Conservation (phyloP, 2,797 vertebrate species). For the Phrynocephalus forsythii region DNA sequence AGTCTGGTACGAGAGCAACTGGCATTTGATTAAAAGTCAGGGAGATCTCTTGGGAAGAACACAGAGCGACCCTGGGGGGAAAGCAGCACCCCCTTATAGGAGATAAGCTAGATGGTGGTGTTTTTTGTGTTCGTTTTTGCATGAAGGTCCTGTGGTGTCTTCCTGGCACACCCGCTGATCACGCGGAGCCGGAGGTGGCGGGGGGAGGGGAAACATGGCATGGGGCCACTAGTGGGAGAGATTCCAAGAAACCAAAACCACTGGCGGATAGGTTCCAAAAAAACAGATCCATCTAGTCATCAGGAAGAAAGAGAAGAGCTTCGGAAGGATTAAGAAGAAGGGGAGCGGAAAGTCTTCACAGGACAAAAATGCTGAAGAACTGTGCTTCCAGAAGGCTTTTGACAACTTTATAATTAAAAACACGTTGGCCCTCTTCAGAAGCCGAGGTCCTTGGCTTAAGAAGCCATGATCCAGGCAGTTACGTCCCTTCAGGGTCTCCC, state of each 20-base stretch:
- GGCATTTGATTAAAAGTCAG: neutral
- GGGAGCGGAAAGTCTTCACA: constrained; percentile 46
- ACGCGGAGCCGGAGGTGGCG: neutral
- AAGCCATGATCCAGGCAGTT: neutral
- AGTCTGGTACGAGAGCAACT: neutral
- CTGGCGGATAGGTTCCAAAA: constrained; percentile 5
- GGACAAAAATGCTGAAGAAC: constrained; percentile 13
- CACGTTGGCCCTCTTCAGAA: neutral
- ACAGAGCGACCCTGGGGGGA: too few relatives aligned
- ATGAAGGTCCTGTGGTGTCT: neutral
- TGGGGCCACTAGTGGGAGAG: neutral
- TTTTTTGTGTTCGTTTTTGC: too few relatives aligned
- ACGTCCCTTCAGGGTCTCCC: neutral
- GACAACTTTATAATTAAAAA: neutral
- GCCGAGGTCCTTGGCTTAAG: neutral
- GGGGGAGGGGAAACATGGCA: neutral
- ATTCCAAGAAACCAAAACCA: neutral
- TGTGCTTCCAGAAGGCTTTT: constrained; percentile 38
- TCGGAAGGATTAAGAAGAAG: constrained; percentile 41
- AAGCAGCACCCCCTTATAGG: neutral
- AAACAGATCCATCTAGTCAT: constrained; percentile 28
- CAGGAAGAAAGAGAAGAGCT: constrained; percentile 27
- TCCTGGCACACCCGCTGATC: neutral
- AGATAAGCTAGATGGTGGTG: too few relatives aligned
- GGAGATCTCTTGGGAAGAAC: neutral